Evolutionary conservation across 2,113 vertebrate species (phyloP).

Genomic region (Clarias batrachus): DNA sequence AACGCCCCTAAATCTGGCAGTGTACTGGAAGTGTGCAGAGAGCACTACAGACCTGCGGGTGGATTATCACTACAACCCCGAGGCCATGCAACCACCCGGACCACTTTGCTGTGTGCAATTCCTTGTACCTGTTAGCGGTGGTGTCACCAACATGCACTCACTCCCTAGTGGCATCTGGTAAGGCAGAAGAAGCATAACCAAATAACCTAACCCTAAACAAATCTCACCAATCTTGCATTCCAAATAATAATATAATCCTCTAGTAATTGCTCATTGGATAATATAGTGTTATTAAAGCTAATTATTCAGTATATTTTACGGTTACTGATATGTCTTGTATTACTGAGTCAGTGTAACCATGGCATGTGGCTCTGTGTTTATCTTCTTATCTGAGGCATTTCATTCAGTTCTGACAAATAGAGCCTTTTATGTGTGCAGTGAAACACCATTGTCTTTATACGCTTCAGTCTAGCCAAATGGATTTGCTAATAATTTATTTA

Average conservation of each 20-base stretch:
- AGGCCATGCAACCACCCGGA: conserved; percentile 83
- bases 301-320: too few species aligned
- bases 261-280: neutral
- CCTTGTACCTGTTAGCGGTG: conserved; percentile 88
- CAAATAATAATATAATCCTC: neutral
- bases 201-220: neutral
- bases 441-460: neutral
- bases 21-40: conserved; percentile 91
- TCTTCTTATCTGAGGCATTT: neutral
- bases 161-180: conserved; percentile 91
- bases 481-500: conserved; percentile 8
- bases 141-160: conserved; percentile 90
- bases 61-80: conserved; percentile 94
- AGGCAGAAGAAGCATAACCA: conserved; percentile 17
- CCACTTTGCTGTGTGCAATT: conserved; percentile 86
- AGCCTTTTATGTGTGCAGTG: neutral
- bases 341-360: neutral
- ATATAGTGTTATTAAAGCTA: neutral
- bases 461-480: neutral
- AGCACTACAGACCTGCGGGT: conserved; percentile 90
- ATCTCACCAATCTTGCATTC: neutral
- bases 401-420: neutral
- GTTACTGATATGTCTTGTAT: neutral
- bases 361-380: neutral
- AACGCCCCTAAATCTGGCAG: conserved; percentile 92